Conservation (phyloP, 2,797 vertebrate genomes). For the Myotis myotis region DNA sequence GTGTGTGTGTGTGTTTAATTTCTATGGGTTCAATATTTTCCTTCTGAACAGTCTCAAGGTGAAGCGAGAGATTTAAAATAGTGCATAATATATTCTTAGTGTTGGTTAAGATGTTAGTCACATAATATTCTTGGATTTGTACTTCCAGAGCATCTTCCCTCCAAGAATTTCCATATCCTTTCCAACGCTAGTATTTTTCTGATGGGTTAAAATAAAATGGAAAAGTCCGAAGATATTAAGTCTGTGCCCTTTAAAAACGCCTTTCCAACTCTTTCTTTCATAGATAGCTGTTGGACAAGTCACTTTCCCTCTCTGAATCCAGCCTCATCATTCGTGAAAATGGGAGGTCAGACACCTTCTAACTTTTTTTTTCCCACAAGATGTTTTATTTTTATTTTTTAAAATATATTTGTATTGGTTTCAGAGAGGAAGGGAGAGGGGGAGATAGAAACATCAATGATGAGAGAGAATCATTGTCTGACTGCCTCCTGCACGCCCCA, state of each 20-base stretch:
- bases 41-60: conserved; percentile 37
- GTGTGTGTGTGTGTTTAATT: not conserved
- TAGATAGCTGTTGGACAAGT: not conserved
- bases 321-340: conserved; percentile 31
- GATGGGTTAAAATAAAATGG: conserved; percentile 44
- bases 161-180: conserved; percentile 14
- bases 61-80: conserved; percentile 59
- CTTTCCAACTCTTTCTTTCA: not conserved
- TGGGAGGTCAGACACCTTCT: not conserved
- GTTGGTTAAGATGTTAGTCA: conserved; percentile 49
- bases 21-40: not conserved
- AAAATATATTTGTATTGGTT: too few relatives aligned
- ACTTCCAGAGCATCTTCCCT: conserved; percentile 6
- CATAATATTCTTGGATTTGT: not conserved
- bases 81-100: not conserved
- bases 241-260: not conserved
- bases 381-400: too few relatives aligned
- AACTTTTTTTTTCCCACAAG: too few relatives aligned
- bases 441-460: too few relatives aligned
- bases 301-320: conserved; percentile 6
- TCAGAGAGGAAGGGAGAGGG: too few relatives aligned
- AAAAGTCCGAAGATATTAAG: conserved; percentile 6
- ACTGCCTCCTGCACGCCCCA: too few relatives aligned
- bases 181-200: conserved; percentile 43
- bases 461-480: too few relatives aligned